phyloP scores from a whole-genome alignment of 2,113 vertebrate species.

The Elgaria multicarinata region DNA sequence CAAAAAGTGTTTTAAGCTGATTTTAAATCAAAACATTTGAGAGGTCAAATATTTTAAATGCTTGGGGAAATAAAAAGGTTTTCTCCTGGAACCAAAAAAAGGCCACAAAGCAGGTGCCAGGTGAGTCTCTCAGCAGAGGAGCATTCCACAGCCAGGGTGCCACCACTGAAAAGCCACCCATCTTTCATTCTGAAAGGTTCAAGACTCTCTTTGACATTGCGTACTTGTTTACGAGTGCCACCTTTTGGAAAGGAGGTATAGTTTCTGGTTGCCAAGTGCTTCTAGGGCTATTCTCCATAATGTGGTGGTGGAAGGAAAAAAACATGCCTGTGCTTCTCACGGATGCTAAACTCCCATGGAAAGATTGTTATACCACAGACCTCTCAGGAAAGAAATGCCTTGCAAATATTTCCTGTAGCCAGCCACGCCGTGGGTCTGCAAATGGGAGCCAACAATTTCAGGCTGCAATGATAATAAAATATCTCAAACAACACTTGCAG shows the following conservation, averaged over 20 bases:
- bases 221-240: not conserved
- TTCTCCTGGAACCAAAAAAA: not conserved
- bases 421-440: slow-evolving; percentile 62
- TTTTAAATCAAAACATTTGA: not conserved
- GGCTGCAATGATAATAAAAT: slow-evolving; percentile 51
- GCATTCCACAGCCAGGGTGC: not conserved
- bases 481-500: slow-evolving; percentile 56
- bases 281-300: slow-evolving; percentile 18
- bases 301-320: not conserved
- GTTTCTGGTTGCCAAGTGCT: slow-evolving; percentile 11
- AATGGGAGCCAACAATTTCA: slow-evolving; percentile 61
- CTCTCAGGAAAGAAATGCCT: slow-evolving; percentile 61
- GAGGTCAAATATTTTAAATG: too few relatives aligned
- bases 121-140: not conserved
- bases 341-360: slow-evolving; percentile 39
- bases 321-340: not conserved
- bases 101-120: not conserved
- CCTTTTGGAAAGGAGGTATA: not conserved
- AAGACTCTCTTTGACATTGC: not conserved
- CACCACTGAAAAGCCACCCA: not conserved
- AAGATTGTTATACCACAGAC: slow-evolving; percentile 53
- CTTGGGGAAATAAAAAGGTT: not conserved
- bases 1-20: not conserved
- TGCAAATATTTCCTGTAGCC: slow-evolving; percentile 66
- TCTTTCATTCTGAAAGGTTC: not conserved